Evolutionary conservation across 2,113 vertebrate genomes (phyloP), one percentile per base, ranked within the genome.

Genomic region (Eolophus roseicapilla): DNA sequence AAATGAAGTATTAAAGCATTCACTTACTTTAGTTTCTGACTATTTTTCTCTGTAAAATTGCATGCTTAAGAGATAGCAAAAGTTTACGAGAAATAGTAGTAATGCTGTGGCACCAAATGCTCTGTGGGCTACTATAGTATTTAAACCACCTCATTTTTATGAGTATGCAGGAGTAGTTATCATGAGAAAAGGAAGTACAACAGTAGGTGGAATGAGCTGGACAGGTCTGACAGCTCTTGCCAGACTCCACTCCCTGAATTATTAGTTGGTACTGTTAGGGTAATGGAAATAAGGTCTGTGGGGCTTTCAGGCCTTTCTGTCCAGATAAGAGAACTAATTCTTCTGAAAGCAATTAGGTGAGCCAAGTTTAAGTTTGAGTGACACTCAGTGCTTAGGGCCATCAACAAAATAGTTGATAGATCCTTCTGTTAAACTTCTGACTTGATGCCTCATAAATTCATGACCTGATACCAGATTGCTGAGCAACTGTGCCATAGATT

Each of bases 191-290:
- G 20, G 85, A 87, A 88, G 53, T 29, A 17, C 29, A 70, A 0
- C 41, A 8, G 7, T 79, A 52, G 75, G 43, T 93, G 71, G 59
- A 77, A 91, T 67, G 41, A 55, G 41, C 67, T 74, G 70, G 68
- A 47, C 50, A 93, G 86, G 41, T 80, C 68, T 93, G 90, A 74
- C 63, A 88, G 53, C 28, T 89, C 77, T 93, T 86, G 90, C 31
- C 80, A 90, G 50, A 37, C 13, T 90, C 59, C 17, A 17, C 21
- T 80, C 80, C 31, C 46, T 55, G 33, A 55, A 1, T 71, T 84
- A 79, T 0, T 35, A 27, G 29, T 90, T 93, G 59, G 43, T 89
- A 52, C 55, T 10, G 0, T 68, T 70, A 76, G 60, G 91, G 43
- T 70, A 64, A 24, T 0, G 6, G 35, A 75, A 82, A 52, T 86